phyloP scores from a whole-genome alignment of 2,888 invertebrate genomes.

The Polymixis lichenea region DNA sequence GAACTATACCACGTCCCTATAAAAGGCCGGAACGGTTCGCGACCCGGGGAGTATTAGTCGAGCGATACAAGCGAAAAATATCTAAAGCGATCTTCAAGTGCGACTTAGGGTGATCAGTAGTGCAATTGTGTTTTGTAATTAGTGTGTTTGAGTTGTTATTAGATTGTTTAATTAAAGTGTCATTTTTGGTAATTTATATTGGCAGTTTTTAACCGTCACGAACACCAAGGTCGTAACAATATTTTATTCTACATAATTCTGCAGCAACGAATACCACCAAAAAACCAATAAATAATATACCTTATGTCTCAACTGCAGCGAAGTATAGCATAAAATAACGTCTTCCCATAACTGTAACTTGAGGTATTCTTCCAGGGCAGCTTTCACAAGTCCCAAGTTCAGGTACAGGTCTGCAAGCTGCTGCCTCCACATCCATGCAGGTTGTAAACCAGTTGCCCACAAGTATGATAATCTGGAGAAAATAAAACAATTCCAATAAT shows the following conservation, averaged over 20 bases:
- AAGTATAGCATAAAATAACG: slow-evolving; percentile 97
- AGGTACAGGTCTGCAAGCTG: slow-evolving; percentile 95
- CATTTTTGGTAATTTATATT: too few relatives aligned
- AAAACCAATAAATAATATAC: slow-evolving; percentile 75
- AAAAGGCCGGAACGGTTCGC: too few relatives aligned
- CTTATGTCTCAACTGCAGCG: slow-evolving; percentile 95
- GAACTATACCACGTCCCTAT: too few relatives aligned
- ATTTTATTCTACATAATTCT: background rate
- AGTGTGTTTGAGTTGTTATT: too few relatives aligned
- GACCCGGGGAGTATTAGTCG: too few relatives aligned
- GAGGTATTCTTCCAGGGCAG: slow-evolving; percentile 95
- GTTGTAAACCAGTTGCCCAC: slow-evolving; percentile 93
- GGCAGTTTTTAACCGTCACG: too few relatives aligned
- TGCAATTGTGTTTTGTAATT: too few relatives aligned
- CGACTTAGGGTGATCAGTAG: too few relatives aligned
- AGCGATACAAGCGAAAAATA: too few relatives aligned
- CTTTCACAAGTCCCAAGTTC: slow-evolving; percentile 95
- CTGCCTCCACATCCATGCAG: slow-evolving; percentile 94
- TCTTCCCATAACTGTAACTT: slow-evolving; percentile 97
- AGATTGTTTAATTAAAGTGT: too few relatives aligned
- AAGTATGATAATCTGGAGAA: slow-evolving; percentile 89
- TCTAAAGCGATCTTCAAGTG: too few relatives aligned
- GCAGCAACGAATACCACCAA: background rate
- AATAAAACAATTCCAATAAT: background rate
- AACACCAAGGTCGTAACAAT: too few relatives aligned